phyloP scores from a whole-genome alignment of 2,888 invertebrate genomes.

The Cataglyphis livida region DNA sequence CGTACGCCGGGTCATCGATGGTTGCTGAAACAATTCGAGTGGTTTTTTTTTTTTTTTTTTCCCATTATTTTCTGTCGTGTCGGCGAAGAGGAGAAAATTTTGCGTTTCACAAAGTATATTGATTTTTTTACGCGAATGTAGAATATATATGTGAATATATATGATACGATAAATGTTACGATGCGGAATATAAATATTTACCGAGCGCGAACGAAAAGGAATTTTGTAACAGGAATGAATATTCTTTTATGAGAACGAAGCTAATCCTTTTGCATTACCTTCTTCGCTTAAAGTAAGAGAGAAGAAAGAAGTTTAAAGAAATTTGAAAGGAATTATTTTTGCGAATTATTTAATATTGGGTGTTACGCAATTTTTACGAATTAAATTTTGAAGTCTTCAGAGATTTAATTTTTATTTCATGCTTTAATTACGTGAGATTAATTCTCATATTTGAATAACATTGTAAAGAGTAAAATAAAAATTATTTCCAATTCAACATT shows the following conservation, averaged over 20 bases:
- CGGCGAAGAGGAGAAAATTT: neutral
- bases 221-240: neutral
- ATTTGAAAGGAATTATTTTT: neutral
- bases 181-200: neutral
- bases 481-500: slow-evolving; percentile 24
- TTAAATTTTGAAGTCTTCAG: neutral
- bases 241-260: neutral
- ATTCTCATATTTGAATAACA: neutral
- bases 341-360: neutral
- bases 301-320: neutral
- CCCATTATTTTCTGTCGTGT: neutral
- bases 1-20: neutral
- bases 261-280: too few species aligned
- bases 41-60: neutral
- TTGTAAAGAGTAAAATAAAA: neutral
- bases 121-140: neutral
- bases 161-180: neutral
- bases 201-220: neutral
- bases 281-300: neutral
- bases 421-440: neutral
- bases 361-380: neutral
- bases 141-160: neutral
- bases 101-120: neutral
- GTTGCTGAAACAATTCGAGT: slow-evolving; percentile 18
- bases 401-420: neutral